phyloP scores from a whole-genome alignment of 2,113 vertebrate species.

The Dromiciops gliroides region DNA sequence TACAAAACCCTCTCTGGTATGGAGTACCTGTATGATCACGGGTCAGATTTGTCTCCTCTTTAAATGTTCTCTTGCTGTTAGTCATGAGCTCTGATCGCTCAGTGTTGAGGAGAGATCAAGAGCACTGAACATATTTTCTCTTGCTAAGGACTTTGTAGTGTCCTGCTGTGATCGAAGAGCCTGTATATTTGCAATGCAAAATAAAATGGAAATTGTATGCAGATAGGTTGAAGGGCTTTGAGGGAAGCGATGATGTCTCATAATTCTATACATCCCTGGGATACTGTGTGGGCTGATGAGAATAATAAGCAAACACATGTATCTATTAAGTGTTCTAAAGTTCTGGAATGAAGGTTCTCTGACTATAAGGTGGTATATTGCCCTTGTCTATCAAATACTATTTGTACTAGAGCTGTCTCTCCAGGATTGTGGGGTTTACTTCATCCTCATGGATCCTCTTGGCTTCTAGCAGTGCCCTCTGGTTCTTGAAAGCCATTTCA shows the following conservation, averaged over 20 bases:
- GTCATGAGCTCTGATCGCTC: not conserved
- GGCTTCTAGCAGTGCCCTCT: not conserved
- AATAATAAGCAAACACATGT: not conserved
- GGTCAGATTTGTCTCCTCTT: not conserved
- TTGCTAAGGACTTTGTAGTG: not conserved
- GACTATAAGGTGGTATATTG: not conserved
- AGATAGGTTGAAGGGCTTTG: not conserved
- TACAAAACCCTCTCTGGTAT: not conserved
- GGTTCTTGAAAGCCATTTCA: not conserved
- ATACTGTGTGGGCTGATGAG: not conserved
- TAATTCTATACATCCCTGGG: not conserved
- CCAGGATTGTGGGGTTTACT: not conserved
- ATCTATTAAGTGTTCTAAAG: not conserved
- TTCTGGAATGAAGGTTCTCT: not conserved
- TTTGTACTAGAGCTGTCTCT: not conserved
- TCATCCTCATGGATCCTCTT: not conserved
- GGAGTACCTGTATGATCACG: not conserved
- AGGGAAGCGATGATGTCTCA: not conserved
- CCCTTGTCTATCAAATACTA: not conserved
- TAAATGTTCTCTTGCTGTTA: not conserved
- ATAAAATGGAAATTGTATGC: not conserved
- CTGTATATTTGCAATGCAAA: not conserved
- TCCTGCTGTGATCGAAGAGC: not conserved
- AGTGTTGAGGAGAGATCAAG: not conserved
- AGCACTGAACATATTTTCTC: not conserved